phyloP scores from a whole-genome alignment of 2,113 vertebrate genomes.

The Bettongia penicillata region DNA sequence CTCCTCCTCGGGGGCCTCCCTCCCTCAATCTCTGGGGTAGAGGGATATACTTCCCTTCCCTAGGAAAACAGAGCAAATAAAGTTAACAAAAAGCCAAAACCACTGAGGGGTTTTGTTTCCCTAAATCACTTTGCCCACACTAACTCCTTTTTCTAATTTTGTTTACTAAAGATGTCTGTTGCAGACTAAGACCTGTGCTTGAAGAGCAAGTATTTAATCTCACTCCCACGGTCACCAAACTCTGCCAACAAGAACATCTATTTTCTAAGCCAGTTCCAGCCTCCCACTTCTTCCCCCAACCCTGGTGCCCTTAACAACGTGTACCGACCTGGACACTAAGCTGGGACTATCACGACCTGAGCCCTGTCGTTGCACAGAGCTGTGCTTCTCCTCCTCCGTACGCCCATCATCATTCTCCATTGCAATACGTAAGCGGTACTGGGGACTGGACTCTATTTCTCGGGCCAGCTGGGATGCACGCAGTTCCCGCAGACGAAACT shows the following conservation, averaged over 20 bases:
- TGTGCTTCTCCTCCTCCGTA: constrained; percentile 92
- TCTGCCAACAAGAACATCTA: not conserved
- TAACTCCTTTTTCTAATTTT: not conserved
- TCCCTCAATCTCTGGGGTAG: constrained; percentile 92
- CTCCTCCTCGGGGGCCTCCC: constrained; percentile 80
- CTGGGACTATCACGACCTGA: constrained; percentile 83
- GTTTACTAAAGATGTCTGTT: not conserved
- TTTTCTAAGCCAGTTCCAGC: not conserved
- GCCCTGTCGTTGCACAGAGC: constrained; percentile 87
- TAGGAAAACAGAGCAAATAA: constrained; percentile 66
- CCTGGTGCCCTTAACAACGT: not conserved
- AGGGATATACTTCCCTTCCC: constrained; percentile 93
- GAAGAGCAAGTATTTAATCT: not conserved
- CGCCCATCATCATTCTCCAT: constrained; percentile 93
- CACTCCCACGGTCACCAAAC: not conserved
- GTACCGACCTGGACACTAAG: constrained; percentile 79
- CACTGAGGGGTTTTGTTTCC: not conserved
- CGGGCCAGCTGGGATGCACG: constrained; percentile 90
- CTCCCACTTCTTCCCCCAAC: not conserved
- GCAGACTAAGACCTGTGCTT: not conserved
- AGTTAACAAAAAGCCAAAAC: not conserved
- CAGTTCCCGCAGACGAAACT: constrained; percentile 90
- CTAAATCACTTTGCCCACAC: not conserved
- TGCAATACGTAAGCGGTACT: constrained; percentile 89
- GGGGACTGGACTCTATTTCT: constrained; percentile 93